Percentiles rank a stretch among this genome's conserved stretches.
Conservation (phyloP, 2,113 vertebrate species). For the Anhinga rufa region DNA sequence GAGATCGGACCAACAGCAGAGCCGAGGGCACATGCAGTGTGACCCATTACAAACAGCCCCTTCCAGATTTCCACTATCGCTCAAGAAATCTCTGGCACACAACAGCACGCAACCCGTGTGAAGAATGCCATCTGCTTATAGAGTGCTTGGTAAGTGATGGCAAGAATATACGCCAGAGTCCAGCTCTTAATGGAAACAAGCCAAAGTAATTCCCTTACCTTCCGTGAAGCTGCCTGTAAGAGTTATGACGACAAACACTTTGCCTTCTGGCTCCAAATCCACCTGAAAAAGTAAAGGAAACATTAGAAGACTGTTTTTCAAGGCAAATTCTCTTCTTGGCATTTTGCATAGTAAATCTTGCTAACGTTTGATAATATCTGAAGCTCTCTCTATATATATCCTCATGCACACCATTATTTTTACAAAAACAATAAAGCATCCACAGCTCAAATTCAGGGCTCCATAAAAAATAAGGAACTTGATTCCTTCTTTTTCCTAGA, state of each 20-base stretch:
- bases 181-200: background rate
- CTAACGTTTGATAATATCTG: background rate
- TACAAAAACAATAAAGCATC: background rate
- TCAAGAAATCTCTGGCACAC: background rate
- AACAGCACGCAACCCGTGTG: rapidly evolving
- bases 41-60: background rate
- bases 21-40: background rate
- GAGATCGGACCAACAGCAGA: background rate
- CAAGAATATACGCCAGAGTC: background rate
- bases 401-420: background rate
- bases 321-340: background rate
- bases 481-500: background rate
- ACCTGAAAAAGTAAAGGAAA: slow-evolving; percentile 73
- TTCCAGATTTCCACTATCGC: background rate
- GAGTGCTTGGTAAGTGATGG: background rate
- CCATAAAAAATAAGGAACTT: background rate
- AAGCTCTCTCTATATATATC: background rate
- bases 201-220: slow-evolving; percentile 76
- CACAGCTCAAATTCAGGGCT: background rate
- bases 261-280: slow-evolving; percentile 96
- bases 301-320: background rate
- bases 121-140: background rate
- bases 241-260: slow-evolving; percentile 86
- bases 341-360: background rate
- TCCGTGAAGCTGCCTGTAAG: slow-evolving; percentile 90